Conservation (phyloP, 2,888 invertebrate species). For the Drosophila anceps region DNA sequence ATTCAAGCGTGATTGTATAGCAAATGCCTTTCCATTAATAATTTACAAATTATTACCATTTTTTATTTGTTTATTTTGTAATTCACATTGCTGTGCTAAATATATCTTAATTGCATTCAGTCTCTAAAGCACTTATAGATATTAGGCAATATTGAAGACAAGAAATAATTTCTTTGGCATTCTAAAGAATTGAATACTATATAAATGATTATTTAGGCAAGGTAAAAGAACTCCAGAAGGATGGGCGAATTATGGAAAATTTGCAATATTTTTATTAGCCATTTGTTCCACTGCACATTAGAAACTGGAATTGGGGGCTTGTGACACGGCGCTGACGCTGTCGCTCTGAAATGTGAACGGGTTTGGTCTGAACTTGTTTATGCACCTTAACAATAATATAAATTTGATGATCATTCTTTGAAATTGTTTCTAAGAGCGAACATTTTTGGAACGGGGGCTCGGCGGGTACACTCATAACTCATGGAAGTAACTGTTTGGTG, state of each 20-base stretch:
- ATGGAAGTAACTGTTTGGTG: conserved; percentile 24
- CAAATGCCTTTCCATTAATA: not conserved
- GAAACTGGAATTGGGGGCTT: conserved; percentile 36
- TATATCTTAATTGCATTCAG: not conserved
- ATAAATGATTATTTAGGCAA: not conserved
- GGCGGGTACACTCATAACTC: conserved; percentile 32
- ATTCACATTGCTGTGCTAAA: not conserved
- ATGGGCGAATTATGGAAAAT: conserved; percentile 5
- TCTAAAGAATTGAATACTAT: not conserved
- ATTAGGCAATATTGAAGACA: not conserved
- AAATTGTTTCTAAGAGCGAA: conserved; percentile 33
- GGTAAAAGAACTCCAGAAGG: not conserved
- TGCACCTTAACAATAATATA: conserved; percentile 35
- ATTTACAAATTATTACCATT: not conserved
- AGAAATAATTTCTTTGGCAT: not conserved
- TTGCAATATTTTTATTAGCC: conserved; percentile 1
- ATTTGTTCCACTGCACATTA: not conserved
- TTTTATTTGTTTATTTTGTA: not conserved
- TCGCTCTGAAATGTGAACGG: conserved; percentile 28
- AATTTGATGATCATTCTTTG: conserved; percentile 24
- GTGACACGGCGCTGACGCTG: conserved; percentile 26
- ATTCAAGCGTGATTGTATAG: not conserved
- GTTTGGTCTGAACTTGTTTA: conserved; percentile 40
- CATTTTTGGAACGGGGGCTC: conserved; percentile 18
- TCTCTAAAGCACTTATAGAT: not conserved